Conservation (phyloP, 2,888 invertebrate species). For the Lordiphosa fenestrarum region DNA sequence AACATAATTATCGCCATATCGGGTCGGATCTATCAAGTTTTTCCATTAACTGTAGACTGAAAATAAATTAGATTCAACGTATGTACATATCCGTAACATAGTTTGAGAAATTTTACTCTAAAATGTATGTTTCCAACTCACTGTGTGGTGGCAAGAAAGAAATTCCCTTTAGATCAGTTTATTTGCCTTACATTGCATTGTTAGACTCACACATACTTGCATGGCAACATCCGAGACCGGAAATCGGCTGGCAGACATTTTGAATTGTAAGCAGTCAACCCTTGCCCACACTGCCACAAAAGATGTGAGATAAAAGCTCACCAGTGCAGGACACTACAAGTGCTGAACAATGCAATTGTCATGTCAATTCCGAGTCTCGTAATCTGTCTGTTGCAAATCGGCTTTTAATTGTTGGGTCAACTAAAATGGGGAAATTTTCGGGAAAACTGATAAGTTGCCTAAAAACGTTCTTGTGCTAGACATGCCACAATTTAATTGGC, state of each 20-base stretch:
- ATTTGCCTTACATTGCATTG: conserved; percentile 25
- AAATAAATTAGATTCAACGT: no score
- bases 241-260: conserved; percentile 29
- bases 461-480: no score
- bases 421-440: conserved; percentile 1
- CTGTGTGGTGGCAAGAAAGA: not conserved
- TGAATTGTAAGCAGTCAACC: conserved; percentile 22
- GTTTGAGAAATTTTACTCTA: no score
- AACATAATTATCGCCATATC: no score
- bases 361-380: conserved; percentile 5
- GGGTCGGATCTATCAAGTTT: no score
- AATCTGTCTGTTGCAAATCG: conserved; percentile 11
- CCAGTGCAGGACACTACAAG: not conserved
- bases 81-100: no score
- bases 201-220: not conserved
- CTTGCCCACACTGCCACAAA: conserved; percentile 8
- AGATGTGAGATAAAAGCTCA: conserved; percentile 13
- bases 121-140: no score
- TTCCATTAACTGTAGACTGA: no score
- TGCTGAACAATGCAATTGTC: conserved; percentile 24
- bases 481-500: no score
- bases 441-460: not conserved
- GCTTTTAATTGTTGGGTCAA: conserved; percentile 14
- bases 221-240: conserved; percentile 19
- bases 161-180: conserved; percentile 23